Evolutionary conservation across 2,888 invertebrate genomes (phyloP).

Genomic region (Eledone cirrhosa): DNA sequence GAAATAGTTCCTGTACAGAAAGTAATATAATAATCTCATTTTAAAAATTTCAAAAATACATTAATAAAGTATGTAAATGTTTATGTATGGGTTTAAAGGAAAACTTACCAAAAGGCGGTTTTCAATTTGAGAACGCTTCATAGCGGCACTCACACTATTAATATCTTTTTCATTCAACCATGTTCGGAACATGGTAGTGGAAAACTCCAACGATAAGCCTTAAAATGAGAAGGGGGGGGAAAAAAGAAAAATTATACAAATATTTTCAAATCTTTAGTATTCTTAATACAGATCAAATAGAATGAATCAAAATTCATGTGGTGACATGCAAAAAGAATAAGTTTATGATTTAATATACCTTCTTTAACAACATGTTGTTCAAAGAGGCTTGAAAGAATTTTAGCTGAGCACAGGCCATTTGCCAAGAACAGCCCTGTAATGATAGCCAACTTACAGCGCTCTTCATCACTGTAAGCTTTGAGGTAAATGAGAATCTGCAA

Average conservation of each 20-base stretch:
- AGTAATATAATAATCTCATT: neutral
- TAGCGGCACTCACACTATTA: conserved; percentile 49
- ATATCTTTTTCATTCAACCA: conserved; percentile 89
- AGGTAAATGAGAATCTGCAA: conserved; percentile 77
- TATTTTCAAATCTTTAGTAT: neutral
- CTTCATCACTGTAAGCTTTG: conserved; percentile 89
- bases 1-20: conserved; percentile 82
- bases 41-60: neutral
- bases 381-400: conserved; percentile 73
- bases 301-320: neutral
- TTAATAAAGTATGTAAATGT: neutral
- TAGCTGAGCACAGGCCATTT: conserved; percentile 89
- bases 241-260: conserved; percentile 8
- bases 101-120: conserved; percentile 56
- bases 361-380: conserved; percentile 80
- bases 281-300: too few species aligned
- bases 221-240: conserved; percentile 74
- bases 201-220: conserved; percentile 92
- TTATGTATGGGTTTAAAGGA: neutral
- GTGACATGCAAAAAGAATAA: neutral
- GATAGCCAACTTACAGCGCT: conserved; percentile 90
- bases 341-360: conserved; percentile 47
- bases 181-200: conserved; percentile 89
- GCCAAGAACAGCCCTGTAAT: conserved; percentile 95
- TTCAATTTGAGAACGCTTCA: conserved; percentile 61